Conservation (phyloP, 2,113 vertebrate species). For the Neofelis nebulosa region DNA sequence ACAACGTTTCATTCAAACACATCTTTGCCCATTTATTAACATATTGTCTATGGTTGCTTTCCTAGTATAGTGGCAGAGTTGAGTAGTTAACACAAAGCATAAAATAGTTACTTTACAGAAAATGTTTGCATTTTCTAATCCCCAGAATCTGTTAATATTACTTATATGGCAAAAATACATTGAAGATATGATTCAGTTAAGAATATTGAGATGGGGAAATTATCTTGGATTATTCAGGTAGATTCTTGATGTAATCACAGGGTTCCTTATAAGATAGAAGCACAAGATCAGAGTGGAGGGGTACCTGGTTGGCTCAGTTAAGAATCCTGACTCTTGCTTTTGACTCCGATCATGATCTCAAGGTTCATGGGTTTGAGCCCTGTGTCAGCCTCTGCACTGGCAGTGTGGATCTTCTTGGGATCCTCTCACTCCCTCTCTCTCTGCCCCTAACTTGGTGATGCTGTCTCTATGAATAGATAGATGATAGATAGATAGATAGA, state of each 20-base stretch:
- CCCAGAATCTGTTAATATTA: background rate
- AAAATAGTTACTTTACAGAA: background rate
- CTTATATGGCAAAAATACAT: background rate
- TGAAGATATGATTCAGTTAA: background rate
- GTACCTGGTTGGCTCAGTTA: no score
- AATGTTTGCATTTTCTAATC: background rate
- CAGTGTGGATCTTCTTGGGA: no score
- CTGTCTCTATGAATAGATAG: no score
- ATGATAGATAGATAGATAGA: no score
- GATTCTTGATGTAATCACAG: background rate
- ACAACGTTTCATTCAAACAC: background rate
- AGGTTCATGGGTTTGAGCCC: no score
- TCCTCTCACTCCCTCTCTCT: no score
- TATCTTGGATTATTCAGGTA: background rate
- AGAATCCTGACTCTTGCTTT: no score
- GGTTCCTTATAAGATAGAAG: background rate
- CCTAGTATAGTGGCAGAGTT: background rate
- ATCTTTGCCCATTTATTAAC: background rate
- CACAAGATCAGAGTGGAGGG: background rate
- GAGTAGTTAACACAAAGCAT: background rate
- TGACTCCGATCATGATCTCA: no score
- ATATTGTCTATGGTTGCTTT: background rate
- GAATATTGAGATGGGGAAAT: background rate
- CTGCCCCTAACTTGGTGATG: no score
- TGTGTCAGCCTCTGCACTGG: no score